These are phyloP conservation scores for Stegophylla sp. DNA, from an alignment of 2,888 invertebrate species.

Conservation along the genomic window DNA sequence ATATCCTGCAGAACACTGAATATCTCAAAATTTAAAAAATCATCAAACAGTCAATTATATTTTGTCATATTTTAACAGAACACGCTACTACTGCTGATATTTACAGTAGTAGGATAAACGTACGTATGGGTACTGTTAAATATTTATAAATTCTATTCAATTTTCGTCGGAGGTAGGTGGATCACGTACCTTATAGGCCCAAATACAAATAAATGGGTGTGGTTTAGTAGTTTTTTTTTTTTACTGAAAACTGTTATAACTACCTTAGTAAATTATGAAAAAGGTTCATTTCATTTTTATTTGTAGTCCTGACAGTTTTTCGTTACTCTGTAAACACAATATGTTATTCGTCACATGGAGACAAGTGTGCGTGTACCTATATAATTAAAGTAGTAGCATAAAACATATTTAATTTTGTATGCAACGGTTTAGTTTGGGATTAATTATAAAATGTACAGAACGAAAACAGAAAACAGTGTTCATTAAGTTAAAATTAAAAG, in stretches of 20 bases:
- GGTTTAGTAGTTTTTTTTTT: constrained; percentile 37
- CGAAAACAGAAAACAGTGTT: too few species aligned
- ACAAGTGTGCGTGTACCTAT: background rate
- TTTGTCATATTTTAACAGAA: too few species aligned
- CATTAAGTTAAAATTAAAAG: too few species aligned
- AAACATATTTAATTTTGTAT: background rate
- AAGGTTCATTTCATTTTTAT: constrained; percentile 49
- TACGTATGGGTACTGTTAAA: background rate
- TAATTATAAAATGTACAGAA: background rate
- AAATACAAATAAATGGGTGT: constrained; percentile 42
- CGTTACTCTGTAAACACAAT: background rate
- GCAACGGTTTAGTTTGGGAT: background rate
- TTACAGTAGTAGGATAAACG: background rate
- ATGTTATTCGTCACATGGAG: background rate
- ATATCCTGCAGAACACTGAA: too few species aligned
- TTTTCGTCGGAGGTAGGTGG: constrained; percentile 17
- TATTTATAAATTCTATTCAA: constrained; percentile 24
- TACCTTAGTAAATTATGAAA: constrained; percentile 38
- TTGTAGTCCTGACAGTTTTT: constrained; percentile 36
- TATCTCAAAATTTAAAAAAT: too few species aligned
- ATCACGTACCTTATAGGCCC: constrained; percentile 9
- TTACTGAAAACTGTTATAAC: constrained; percentile 45
- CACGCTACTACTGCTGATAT: background rate
- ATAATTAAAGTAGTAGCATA: background rate
- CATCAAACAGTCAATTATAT: too few species aligned